Conservation (phyloP, 2,797 vertebrate genomes). For the Rhodeus uyekii region DNA sequence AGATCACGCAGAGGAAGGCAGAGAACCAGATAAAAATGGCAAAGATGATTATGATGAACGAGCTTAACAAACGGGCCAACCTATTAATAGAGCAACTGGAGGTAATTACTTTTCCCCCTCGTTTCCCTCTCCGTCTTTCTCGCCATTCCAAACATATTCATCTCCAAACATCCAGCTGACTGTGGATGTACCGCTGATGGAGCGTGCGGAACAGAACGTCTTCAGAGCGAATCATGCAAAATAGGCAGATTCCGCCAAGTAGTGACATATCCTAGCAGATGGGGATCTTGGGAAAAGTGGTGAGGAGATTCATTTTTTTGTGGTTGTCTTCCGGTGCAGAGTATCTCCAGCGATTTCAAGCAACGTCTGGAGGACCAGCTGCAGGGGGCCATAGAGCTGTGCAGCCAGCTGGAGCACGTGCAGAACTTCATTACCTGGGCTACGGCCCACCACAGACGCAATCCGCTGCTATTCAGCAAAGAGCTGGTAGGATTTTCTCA, state of each 20-base stretch:
- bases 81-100: conserved; percentile 96
- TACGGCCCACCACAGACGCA: conserved; percentile 85
- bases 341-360: conserved; percentile 89
- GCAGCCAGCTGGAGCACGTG: conserved; percentile 92
- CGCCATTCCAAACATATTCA: conserved; percentile 33
- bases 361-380: conserved; percentile 91
- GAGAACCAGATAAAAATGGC: conserved; percentile 99
- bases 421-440: conserved; percentile 98
- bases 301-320: conserved; percentile 31
- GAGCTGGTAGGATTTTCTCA: conserved; percentile 83
- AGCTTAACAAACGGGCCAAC: conserved; percentile 95
- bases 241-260: conserved; percentile 57
- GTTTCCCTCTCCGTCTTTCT: conserved; percentile 54
- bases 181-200: conserved; percentile 55
- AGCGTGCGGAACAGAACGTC: conserved; percentile 56
- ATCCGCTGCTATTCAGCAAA: conserved; percentile 96
- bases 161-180: conserved; percentile 65
- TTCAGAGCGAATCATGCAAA: conserved; percentile 61
- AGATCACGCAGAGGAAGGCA: conserved; percentile 91
- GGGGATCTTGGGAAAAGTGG: conserved; percentile 43
- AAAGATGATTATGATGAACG: conserved; percentile 97
- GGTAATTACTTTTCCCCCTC: conserved; percentile 81
- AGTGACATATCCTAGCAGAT: conserved; percentile 62
- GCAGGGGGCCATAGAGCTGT: conserved; percentile 87
- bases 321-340: conserved; percentile 71